phyloP scores from a whole-genome alignment of 2,113 vertebrate genomes.

The Paedocypris sp. region DNA sequence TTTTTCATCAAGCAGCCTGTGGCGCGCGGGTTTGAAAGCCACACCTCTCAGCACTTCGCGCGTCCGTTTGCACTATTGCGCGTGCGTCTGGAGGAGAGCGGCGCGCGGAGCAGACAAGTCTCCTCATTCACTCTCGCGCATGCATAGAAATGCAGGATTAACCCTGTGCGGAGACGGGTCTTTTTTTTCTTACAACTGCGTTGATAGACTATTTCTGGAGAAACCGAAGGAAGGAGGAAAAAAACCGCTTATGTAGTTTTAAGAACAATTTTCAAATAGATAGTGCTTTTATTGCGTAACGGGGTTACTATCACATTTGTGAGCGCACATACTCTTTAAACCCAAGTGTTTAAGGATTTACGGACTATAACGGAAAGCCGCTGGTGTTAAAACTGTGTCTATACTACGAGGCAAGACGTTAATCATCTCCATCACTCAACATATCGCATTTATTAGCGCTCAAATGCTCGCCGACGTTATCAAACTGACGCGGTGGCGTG shows the following conservation, averaged over 20 bases:
- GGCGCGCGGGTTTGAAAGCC: conserved; percentile 39
- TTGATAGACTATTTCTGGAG: conserved; percentile 9
- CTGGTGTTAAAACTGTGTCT: background rate
- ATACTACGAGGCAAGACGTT: background rate
- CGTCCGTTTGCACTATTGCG: conserved; percentile 49
- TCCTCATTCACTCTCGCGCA: conserved; percentile 4
- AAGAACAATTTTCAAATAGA: background rate
- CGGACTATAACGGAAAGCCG: background rate
- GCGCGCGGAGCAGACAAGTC: conserved; percentile 25
- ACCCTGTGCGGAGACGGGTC: conserved; percentile 24
- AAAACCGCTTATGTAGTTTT: no score
- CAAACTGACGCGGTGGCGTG: conserved; percentile 14
- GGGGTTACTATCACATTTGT: background rate
- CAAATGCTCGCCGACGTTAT: conserved; percentile 9
- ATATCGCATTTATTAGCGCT: background rate
- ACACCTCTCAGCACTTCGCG: conserved; percentile 49
- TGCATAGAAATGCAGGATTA: conserved; percentile 27
- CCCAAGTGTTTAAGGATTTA: conserved; percentile 13
- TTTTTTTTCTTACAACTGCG: conserved; percentile 3
- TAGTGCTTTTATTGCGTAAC: background rate
- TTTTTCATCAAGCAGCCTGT: conserved; percentile 23
- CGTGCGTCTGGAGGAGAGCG: conserved; percentile 43
- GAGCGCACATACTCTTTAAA: background rate
- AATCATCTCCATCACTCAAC: background rate
- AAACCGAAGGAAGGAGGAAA: background rate